A percentile compares a stretch with the other conserved stretches of the same genome.
These are phyloP conservation scores for Centroberyx gerrardi DNA, from an alignment of 2,797 vertebrate species.

Conservation along the genomic window DNA sequence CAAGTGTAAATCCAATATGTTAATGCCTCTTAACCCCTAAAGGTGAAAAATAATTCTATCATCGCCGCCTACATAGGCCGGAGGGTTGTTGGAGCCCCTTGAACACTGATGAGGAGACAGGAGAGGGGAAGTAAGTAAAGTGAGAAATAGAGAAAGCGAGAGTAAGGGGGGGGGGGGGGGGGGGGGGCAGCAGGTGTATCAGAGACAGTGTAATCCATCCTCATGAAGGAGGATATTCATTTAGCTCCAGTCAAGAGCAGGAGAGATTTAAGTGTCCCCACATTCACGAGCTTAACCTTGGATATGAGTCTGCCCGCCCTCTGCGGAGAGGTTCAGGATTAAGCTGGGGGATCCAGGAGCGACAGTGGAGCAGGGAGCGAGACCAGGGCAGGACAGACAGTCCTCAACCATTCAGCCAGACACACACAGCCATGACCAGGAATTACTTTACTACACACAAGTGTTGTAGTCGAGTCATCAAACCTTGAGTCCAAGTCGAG, in stretches of 20 bases:
- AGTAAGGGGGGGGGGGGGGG: slow-evolving; percentile 8
- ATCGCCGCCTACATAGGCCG: background rate
- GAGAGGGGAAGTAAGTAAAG: background rate
- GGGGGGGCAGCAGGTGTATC: slow-evolving; percentile 18
- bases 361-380: slow-evolving; percentile 9
- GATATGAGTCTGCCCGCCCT: slow-evolving; percentile 50
- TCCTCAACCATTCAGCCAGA: background rate
- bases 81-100: slow-evolving; percentile 33
- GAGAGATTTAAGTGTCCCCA: slow-evolving; percentile 56
- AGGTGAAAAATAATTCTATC: slow-evolving; percentile 41
- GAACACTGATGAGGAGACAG: slow-evolving; percentile 5
- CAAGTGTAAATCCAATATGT: slow-evolving; percentile 34
- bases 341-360: slow-evolving; percentile 45
- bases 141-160: slow-evolving; percentile 15
- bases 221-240: slow-evolving; percentile 36
- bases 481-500: slow-evolving; percentile 4
- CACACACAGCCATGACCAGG: background rate
- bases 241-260: slow-evolving; percentile 43
- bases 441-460: background rate
- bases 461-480: slow-evolving; percentile 5
- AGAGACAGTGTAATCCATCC: slow-evolving; percentile 38
- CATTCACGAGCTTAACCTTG: slow-evolving; percentile 68
- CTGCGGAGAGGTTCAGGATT: slow-evolving; percentile 64
- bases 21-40: slow-evolving; percentile 39
- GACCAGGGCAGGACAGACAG: background rate